These are phyloP conservation scores for Athrips mouffetella DNA, from an alignment of 2,888 invertebrate species.

Conservation along the genomic window DNA sequence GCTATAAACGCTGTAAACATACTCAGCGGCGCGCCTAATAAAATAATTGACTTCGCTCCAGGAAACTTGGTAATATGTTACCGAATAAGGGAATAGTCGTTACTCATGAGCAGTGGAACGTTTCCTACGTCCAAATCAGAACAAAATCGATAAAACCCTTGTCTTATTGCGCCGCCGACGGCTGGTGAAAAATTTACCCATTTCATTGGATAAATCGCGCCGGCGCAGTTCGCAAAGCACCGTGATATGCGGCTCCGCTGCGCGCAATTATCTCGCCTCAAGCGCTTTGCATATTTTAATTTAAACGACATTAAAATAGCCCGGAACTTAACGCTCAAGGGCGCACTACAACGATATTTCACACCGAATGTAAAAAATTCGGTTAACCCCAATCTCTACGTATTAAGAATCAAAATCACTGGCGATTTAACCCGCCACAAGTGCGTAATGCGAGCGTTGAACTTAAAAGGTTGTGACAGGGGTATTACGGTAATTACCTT, in stretches of 20 bases:
- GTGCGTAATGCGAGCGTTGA: conserved; percentile 62
- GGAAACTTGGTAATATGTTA: conserved; percentile 20
- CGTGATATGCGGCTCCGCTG: conserved; percentile 48
- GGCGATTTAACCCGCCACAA: conserved; percentile 31
- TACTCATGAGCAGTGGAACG: conserved; percentile 19
- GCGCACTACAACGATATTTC: conserved; percentile 58
- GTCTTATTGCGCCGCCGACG: conserved; percentile 15
- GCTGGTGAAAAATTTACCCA: conserved; percentile 24
- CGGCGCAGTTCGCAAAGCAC: conserved; percentile 19
- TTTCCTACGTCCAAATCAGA: conserved; percentile 34
- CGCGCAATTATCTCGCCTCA: conserved; percentile 50
- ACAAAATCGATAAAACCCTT: conserved; percentile 30
- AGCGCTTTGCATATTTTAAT: conserved; percentile 52
- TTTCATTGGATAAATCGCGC: conserved; percentile 27
- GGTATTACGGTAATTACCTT: conserved; percentile 71
- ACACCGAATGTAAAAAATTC: conserved; percentile 44
- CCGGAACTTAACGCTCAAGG: conserved; percentile 64
- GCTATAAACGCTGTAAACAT: conserved; percentile 44
- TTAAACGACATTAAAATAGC: conserved; percentile 66
- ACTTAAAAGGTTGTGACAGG: conserved; percentile 74
- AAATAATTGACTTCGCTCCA: conserved; percentile 21
- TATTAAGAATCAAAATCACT: conserved; percentile 48
- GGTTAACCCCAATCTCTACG: conserved; percentile 42
- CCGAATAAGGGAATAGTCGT: conserved; percentile 26
- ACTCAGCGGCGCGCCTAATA: conserved; percentile 24